Evolutionary conservation across 2,888 invertebrate genomes (phyloP), one percentile per base, ranked within the genome.

Genomic region (Atethmia centrago): DNA sequence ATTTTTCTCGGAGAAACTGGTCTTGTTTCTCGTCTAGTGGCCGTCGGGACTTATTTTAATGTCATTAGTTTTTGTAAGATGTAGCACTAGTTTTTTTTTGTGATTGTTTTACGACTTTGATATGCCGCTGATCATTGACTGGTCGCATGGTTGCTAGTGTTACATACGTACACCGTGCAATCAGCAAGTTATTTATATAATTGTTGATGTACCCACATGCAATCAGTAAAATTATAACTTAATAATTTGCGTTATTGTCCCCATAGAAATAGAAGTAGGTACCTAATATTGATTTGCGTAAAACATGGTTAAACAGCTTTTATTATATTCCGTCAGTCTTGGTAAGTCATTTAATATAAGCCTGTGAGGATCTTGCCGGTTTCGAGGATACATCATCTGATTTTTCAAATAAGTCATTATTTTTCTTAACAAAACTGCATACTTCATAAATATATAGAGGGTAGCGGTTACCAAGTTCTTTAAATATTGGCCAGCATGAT

Each of bases 1-100:
- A 77, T 59, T 78, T 76, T 78, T 62, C 31, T 70, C 21, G 1
- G 2, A 55, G 45, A 42, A 55, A 51, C 71, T 40, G 12, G 40
- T 64, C 2, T 36, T 71, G 51, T 78, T 40, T 7, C n/a, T 62
- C 25, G n/a, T 56, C 36, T 45, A 12, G 28, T 45, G 21, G 58
- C 51, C 53, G 25, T 21, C 14, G 63, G 63, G 51, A 51, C 58
- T 64, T 56, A 62, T 51, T 62, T 14, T 62, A 25, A 62, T n/a
- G 40, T 66, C 40, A 19, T 74, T 66, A 9, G 56, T 58, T 63
- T 79, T 16, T 63, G 53, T 64, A 53, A 42, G 16, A 40, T n/a
- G 16, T 45, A 36, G 25, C 21, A 8, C 25, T 59, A 9, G 31
- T 40, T 16, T 31, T 68, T 16, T 8, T 19, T 25, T 45, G 25